Conservation (phyloP, 2,113 vertebrate genomes). For the Euleptes europaea region DNA sequence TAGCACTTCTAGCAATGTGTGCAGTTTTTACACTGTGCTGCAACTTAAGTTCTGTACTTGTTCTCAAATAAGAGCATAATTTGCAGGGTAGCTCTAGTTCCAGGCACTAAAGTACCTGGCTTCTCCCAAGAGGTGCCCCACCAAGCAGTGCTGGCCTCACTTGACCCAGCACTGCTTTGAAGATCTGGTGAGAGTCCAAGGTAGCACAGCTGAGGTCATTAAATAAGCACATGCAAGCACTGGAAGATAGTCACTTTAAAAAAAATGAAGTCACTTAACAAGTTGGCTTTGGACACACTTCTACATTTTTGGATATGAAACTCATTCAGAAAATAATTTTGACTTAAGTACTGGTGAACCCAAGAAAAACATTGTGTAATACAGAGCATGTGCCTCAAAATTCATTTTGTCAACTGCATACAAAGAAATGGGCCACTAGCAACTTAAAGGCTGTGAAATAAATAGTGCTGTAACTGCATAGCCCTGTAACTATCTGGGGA, state of each 20-base stretch:
- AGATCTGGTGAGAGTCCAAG: slow-evolving; percentile 53
- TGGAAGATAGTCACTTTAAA: slow-evolving; percentile 50
- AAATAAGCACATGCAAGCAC: slow-evolving; percentile 47
- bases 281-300: slow-evolving; percentile 48
- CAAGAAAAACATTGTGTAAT: slow-evolving; percentile 54
- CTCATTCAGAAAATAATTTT: slow-evolving; percentile 61
- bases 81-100: slow-evolving; percentile 12
- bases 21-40: background rate
- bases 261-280: slow-evolving; percentile 54
- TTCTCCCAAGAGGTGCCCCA: slow-evolving; percentile 32
- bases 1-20: background rate
- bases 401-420: slow-evolving; percentile 1
- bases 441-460: slow-evolving; percentile 11
- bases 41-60: background rate
- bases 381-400: slow-evolving; percentile 28
- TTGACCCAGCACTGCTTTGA: slow-evolving; percentile 53
- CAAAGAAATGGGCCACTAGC: slow-evolving; percentile 31
- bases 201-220: slow-evolving; percentile 55
- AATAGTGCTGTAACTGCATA: slow-evolving; percentile 4
- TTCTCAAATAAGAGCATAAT: slow-evolving; percentile 5
- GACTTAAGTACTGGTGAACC: slow-evolving; percentile 34
- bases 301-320: slow-evolving; percentile 58
- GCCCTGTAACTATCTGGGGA: slow-evolving; percentile 15
- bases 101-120: background rate
- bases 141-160: slow-evolving; percentile 51